Base-by-base conservation (phyloP, 2,797 vertebrate genomes). In the Tachyglossus aculeatus region DNA sequence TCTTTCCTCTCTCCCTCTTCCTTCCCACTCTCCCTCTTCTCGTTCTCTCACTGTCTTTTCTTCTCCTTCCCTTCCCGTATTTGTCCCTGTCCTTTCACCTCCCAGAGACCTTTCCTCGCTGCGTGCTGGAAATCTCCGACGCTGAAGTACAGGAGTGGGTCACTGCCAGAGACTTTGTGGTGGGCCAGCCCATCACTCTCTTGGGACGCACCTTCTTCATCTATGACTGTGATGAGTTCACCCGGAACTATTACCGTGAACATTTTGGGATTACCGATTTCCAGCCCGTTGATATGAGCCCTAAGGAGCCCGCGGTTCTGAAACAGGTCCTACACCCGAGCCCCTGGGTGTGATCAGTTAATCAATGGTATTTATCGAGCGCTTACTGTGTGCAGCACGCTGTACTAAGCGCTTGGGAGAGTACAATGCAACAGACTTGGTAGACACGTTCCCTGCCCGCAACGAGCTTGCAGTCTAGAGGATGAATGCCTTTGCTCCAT, bases 81-180 rank as follows among this genome's bases (percentile, higher is more conserved):
- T 27, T 38, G 16, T 40, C 40, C 55, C n/a, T 33, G n/a, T 19
- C 18, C 36, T 45, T 7, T 45, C 47, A 36, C 25, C 22, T 43
- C 2, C 85, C 73, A 98, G 97, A 92, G 41, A 74, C 77, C 19
- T 98, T 98, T 64, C 96, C 97, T n/a, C 92, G 88, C 40, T 96
- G 96, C 68, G 94, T 98, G 72, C 85, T 99, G 83, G 97, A 99
- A 83, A 79, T 97, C 56, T 94, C 95, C 4, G 77, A 91, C 13
- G 78, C 94, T 3, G 96, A 99, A 22, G 97, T 99, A 21, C 84
- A 93, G 1, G 94, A 98, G 83, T 99, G 94, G 90, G 96, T 88
- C 67, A 94, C 94, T 11, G 96, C 96, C 37, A 94, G 86, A 85
- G 98, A 98, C 89, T 98, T 99, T 90, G 87, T 78, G 22, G 77